These are phyloP conservation scores for Callyntrura sp. DNA, from an alignment of 2,888 invertebrate genomes.

Conservation along the genomic window DNA sequence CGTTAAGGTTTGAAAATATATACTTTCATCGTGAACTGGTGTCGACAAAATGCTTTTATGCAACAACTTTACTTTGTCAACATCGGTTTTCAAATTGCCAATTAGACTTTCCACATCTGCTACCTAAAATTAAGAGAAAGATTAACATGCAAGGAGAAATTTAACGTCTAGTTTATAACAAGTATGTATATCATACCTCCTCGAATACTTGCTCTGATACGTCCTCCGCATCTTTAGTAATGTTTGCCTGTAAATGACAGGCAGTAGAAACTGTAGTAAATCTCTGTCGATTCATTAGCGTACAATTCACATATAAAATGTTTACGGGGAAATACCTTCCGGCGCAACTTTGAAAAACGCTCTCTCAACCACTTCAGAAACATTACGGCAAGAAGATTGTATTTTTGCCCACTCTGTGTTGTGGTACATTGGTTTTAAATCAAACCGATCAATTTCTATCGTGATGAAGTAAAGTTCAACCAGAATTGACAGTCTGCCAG, in stretches of 20 bases:
- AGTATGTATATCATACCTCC: slow-evolving; percentile 77
- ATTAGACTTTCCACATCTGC: slow-evolving; percentile 85
- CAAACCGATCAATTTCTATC: too few species aligned
- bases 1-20: too few species aligned
- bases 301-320: background rate
- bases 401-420: too few species aligned
- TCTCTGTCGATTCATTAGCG: background rate
- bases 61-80: slow-evolving; percentile 85
- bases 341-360: slow-evolving; percentile 80
- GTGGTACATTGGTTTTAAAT: too few species aligned
- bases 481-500: too few species aligned
- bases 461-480: too few species aligned
- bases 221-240: slow-evolving; percentile 69
- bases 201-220: slow-evolving; percentile 80
- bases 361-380: slow-evolving; percentile 81
- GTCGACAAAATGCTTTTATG: slow-evolving; percentile 87
- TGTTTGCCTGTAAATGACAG: slow-evolving; percentile 38
- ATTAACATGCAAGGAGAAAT: background rate
- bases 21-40: slow-evolving; percentile 86
- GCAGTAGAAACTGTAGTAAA: too few species aligned
- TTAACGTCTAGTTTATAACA: too few species aligned
- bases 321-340: slow-evolving; percentile 66
- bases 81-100: slow-evolving; percentile 85
- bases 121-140: slow-evolving; percentile 84
- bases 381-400: too few species aligned